Base-by-base conservation (phyloP, 2,888 invertebrate species). In the Nymphalis polychloros region DNA sequence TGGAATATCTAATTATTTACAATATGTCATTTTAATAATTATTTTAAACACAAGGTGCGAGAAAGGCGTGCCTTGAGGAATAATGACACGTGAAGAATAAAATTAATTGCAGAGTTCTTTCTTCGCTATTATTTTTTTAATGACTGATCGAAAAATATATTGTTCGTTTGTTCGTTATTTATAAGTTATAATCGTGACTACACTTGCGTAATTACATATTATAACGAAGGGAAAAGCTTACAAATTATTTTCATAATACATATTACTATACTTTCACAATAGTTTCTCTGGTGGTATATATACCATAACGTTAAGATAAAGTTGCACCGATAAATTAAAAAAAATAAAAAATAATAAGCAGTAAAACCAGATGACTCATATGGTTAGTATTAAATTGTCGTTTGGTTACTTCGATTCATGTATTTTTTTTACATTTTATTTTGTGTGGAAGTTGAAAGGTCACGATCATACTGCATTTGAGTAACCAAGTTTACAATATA, bases 91-190 rank as follows among this genome's bases (percentile, higher is more conserved):
- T 35, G 19, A 57, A 41, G 27, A 55, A 55, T 17, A 4, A 31
- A 55, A 57, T 5, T 19, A 57, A 57, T 57, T 57, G 35, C 57
- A 57, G 57, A 41, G 35, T 57, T 57, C 57, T 31, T 55, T 55
- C 27, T 55, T 17, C 23, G 27, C 27, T 31, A 55, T 55, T 31
- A 57, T 57, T 57, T 55, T 55, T 55, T 41, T 41, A 57, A 55
- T 55, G 53, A 55, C 31, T 31, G 17, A 31, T 55, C 17, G 8
- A n/a, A 23, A 16, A 23, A 52, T 0, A 16, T 5, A 5, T 23
- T 23, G 23, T 52, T 52, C 8, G 50, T 50, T 50, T 50, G 10
- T 50, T 19, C 19, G 19, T 50, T 1, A 6, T 31, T 10, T 8
- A 50, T 7, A n/a, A 6, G 8, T 41, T 19, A 50, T 50, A n/a